Percentiles rank a stretch among this genome's conserved stretches.
These are phyloP conservation scores for Darevskia nairensis DNA, from an alignment of 2,797 vertebrate genomes.

Conservation along the genomic window DNA sequence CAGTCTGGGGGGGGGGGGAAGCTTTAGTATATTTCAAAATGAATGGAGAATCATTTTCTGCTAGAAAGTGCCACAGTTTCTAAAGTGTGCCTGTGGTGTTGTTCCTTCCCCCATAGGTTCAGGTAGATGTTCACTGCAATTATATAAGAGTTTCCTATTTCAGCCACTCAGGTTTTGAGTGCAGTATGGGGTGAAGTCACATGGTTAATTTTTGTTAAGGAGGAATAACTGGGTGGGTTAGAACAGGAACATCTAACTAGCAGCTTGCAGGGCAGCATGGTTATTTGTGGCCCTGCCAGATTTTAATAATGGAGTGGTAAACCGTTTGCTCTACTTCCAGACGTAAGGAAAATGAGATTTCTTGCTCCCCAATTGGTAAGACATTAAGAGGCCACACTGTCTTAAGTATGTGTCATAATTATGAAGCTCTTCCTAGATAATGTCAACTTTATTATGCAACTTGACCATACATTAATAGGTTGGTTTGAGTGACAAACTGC, in stretches of 20 bases:
- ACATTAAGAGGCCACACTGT: too few relatives aligned
- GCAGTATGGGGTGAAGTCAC: slow-evolving; percentile 16
- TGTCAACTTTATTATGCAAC: accelerated
- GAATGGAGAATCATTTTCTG: not conserved
- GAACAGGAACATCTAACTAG: not conserved
- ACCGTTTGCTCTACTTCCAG: not conserved
- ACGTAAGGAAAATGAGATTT: too few relatives aligned
- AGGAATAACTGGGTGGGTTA: too few relatives aligned
- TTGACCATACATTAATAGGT: not conserved
- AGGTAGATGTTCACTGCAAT: slow-evolving; percentile 1
- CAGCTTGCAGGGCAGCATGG: not conserved
- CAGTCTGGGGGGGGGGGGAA: not conserved
- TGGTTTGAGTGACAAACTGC: not conserved
- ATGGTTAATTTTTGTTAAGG: not conserved
- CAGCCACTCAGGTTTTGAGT: slow-evolving; percentile 26
- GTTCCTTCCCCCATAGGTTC: not conserved
- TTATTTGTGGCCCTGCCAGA: not conserved
- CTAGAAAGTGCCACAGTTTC: not conserved
- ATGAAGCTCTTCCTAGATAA: too few relatives aligned
- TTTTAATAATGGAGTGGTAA: not conserved
- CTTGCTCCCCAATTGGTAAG: not conserved
- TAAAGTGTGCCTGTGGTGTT: slow-evolving; percentile 4
- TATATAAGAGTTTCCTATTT: slow-evolving; percentile 46
- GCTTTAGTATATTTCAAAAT: not conserved
- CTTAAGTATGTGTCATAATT: not conserved